Evolutionary conservation across 1,140 invertebrate genomes (phyloP).

Genomic region (Wasmannia auropunctata): DNA sequence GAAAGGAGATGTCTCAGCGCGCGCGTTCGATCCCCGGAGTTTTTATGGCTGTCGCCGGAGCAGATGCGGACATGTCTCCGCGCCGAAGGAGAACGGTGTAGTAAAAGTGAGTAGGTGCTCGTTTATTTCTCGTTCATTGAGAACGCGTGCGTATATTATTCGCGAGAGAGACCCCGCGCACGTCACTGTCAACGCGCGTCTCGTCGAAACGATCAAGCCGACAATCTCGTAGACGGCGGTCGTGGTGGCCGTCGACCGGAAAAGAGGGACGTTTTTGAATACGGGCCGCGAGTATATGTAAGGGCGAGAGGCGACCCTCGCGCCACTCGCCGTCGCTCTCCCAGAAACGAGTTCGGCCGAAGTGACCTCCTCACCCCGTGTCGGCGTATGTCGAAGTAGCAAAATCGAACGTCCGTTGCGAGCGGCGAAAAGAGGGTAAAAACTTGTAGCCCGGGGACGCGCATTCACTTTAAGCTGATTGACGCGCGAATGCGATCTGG

Average conservation of each 20-base stretch:
- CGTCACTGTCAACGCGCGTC: constrained; percentile 38
- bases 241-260: constrained; percentile 5
- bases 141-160: neutral
- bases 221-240: constrained; percentile 19
- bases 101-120: constrained; percentile 11
- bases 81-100: neutral
- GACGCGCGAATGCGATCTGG: constrained; percentile 10
- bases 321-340: neutral
- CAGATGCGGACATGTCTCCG: constrained; percentile 3
- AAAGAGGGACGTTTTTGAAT: constrained; percentile 48
- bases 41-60: neutral
- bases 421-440: neutral
- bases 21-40: neutral
- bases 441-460: neutral
- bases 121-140: constrained; percentile 36
- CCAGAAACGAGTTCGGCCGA: constrained; percentile 27
- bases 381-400: neutral
- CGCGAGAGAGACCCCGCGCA: neutral
- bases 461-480: constrained; percentile 45
- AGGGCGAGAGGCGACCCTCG: neutral
- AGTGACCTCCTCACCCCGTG: constrained; percentile 25
- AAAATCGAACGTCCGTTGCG: constrained; percentile 14
- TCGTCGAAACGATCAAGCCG: constrained; percentile 16
- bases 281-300: constrained; percentile 2
- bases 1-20: neutral